Evolutionary conservation across 2,113 vertebrate genomes (phyloP).

Genomic region (Anser brachyrhynchus): DNA sequence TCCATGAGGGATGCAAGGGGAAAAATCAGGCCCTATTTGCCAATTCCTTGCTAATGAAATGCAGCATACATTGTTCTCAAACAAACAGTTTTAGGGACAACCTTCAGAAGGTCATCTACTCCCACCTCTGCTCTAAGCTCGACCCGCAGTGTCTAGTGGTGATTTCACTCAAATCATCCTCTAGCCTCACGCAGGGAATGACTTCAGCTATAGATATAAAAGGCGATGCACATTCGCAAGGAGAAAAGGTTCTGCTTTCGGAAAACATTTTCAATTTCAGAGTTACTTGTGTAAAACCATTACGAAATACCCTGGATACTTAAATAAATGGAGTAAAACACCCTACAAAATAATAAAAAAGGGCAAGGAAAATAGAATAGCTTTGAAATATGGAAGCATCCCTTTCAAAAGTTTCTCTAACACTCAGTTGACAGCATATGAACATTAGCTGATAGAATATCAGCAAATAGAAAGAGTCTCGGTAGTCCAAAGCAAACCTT

Average conservation of each 20-base stretch:
- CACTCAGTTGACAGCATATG: not conserved
- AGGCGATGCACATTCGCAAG: not conserved
- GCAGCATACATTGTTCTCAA: not conserved
- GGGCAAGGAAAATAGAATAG: not conserved
- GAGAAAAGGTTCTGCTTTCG: not conserved
- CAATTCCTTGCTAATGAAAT: not conserved
- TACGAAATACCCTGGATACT: not conserved
- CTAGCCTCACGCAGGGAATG: not conserved
- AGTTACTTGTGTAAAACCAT: not conserved
- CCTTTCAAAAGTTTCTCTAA: not conserved
- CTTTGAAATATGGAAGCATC: not conserved
- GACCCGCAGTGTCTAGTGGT: not conserved
- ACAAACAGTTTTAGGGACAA: not conserved
- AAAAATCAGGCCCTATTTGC: not conserved
- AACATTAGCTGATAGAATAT: not conserved
- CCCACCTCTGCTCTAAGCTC: not conserved
- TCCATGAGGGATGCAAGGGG: not conserved
- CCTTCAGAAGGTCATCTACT: not conserved
- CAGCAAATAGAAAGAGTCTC: not conserved
- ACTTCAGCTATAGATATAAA: not conserved
- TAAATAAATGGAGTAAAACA: not conserved
- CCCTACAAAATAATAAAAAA: not conserved
- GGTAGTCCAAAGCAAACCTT: not conserved
- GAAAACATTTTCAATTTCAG: not conserved
- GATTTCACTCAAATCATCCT: not conserved